These are phyloP conservation scores for Simalia tracyae DNA, from an alignment of 2,797 vertebrate species.

Conservation along the genomic window DNA sequence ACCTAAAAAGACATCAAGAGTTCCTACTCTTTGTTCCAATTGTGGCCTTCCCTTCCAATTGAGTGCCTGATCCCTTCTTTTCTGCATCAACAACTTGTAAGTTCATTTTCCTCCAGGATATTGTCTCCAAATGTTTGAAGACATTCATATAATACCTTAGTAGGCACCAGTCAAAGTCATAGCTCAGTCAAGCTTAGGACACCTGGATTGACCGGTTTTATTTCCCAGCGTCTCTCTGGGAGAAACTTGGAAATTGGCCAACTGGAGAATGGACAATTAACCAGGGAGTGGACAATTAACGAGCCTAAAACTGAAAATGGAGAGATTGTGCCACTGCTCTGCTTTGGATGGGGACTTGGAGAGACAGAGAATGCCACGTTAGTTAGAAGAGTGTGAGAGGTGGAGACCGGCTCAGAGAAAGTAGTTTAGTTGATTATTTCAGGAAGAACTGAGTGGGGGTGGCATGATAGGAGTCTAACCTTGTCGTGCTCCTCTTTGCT, in stretches of 20 bases:
- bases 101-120: background rate
- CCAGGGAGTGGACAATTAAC: background rate
- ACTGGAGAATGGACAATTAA: background rate
- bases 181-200: background rate
- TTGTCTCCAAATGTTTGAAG: background rate
- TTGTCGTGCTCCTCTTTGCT: conserved; percentile 91
- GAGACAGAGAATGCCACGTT: background rate
- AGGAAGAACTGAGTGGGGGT: conserved; percentile 67
- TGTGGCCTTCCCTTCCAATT: background rate
- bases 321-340: background rate
- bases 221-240: background rate
- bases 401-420: background rate
- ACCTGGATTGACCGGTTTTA: background rate
- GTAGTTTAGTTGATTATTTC: conserved; percentile 37
- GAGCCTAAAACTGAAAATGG: conserved; percentile 20
- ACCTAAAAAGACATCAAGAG: background rate
- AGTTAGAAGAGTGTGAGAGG: conserved; percentile 4
- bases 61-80: background rate
- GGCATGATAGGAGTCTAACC: conserved; percentile 74
- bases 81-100: too few species aligned
- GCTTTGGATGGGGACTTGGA: background rate
- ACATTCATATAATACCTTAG: background rate
- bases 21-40: background rate
- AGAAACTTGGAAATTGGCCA: background rate
- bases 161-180: background rate